phyloP scores from a whole-genome alignment of 2,113 vertebrate genomes.

The Petaurus breviceps region DNA sequence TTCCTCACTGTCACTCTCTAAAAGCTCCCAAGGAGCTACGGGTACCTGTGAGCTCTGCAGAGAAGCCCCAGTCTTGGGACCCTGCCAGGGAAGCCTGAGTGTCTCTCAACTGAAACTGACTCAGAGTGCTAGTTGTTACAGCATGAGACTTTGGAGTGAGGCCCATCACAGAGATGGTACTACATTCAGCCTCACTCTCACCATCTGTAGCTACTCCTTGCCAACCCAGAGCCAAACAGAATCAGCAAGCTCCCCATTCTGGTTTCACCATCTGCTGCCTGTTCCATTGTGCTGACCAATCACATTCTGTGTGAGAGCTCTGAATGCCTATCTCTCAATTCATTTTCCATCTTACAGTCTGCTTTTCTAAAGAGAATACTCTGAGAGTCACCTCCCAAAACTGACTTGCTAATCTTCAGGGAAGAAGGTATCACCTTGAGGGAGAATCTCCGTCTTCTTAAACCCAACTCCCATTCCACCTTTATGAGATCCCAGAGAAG shows the following conservation, averaged over 20 bases:
- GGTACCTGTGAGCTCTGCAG: conserved; percentile 8
- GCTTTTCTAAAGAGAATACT: neutral
- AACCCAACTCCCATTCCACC: neutral
- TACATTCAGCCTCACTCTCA: neutral
- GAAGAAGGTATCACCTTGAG: neutral
- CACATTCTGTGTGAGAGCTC: conserved; percentile 19
- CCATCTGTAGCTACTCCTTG: conserved; percentile 63
- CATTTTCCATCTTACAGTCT: neutral
- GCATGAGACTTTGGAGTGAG: conserved; percentile 18
- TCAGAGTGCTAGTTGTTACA: neutral
- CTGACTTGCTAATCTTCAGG: neutral
- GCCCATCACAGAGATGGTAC: conserved; percentile 27
- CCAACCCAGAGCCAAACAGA: conserved; percentile 59
- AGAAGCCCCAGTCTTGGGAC: conserved; percentile 34
- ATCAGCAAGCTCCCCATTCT: conserved; percentile 37
- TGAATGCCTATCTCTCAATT: neutral
- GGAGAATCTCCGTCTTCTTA: conserved; percentile 21
- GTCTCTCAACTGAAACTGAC: neutral
- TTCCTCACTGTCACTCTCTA: neutral
- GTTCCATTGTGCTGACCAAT: neutral
- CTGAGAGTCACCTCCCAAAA: neutral
- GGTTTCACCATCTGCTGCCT: conserved; percentile 48
- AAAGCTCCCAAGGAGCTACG: conserved; percentile 3
- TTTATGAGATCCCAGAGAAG: neutral
- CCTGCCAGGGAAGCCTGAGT: neutral